Evolutionary conservation across 2,797 vertebrate species (phyloP).

Genomic region (Lophius americanus): DNA sequence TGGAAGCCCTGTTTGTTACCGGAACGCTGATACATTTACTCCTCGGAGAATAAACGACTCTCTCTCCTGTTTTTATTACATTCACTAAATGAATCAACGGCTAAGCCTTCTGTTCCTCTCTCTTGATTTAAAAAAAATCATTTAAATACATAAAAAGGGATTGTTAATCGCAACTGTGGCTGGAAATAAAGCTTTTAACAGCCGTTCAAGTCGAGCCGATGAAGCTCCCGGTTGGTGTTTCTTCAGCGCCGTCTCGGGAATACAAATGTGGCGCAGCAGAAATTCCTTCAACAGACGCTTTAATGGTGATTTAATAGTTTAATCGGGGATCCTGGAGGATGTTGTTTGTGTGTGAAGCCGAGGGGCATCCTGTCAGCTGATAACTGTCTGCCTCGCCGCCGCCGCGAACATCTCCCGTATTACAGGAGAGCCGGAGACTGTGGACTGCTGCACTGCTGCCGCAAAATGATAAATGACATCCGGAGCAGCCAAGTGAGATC

Average conservation of each 20-base stretch:
- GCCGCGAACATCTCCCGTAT: conserved; percentile 66
- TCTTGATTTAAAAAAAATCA: conserved; percentile 66
- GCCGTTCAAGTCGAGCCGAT: conserved; percentile 36
- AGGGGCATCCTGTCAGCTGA: conserved; percentile 61
- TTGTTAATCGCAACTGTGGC: conserved; percentile 35
- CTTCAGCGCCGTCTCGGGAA: conserved; percentile 31
- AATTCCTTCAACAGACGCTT: conserved; percentile 46
- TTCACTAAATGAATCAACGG: conserved; percentile 60
- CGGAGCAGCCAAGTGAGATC: conserved; percentile 49
- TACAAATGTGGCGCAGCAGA: conserved; percentile 34
- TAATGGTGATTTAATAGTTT: conserved; percentile 58
- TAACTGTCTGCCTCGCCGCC: conserved; percentile 72
- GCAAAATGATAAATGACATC: conserved; percentile 64
- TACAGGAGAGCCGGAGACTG: conserved; percentile 62
- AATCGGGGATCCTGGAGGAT: conserved; percentile 47
- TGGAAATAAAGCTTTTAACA: conserved; percentile 53
- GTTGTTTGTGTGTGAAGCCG: conserved; percentile 67
- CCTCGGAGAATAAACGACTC: too few relatives aligned
- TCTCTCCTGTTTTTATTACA: conserved; percentile 50
- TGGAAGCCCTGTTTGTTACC: too few relatives aligned
- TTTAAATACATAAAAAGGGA: conserved; percentile 43
- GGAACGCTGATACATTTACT: too few relatives aligned
- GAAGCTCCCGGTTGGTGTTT: conserved; percentile 33
- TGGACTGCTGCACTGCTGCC: conserved; percentile 51
- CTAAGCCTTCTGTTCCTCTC: conserved; percentile 58